Base-by-base conservation (phyloP, 2,888 invertebrate genomes). In the Caenorhabditis afra region DNA sequence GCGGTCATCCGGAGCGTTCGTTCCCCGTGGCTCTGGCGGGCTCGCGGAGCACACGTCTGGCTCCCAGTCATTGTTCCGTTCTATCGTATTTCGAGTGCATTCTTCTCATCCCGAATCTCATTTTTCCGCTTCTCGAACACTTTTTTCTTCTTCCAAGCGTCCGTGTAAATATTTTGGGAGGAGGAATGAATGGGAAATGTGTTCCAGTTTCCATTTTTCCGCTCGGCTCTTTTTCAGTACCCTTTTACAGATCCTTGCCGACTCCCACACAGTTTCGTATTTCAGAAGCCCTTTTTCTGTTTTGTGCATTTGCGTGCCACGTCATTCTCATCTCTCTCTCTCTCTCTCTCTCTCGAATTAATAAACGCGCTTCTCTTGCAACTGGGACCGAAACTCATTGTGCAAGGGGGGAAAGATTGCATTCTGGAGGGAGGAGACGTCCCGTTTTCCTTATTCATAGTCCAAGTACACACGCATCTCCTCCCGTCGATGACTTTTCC, bases 381-480 rank as follows among this genome's bases (percentile, higher is more conserved):
- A 53, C 53, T 47, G 23, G 35, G 61, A 45, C 39, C 50, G 47
- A 61, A 59, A 61, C 62, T 62, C 70, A 70, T 62, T 62, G 62
- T 70, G 61, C 35, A 41, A 35, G 59, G 44, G 39, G 45, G 53
- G 62, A 62, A 47, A 62, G 70, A 70, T 70, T 70, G 70, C 53
- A 55, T 55, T 45, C 55, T 52, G 23, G n/a, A 49, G 18, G 49
- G 49, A 50, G 68, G 52, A 62, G 61, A 53, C 53, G 45, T 23
- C 37, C 50, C 37, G 22, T 52, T 22, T 68, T 50, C 52, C 62
- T 70, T 70, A 70, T 70, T 70, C 70, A 70, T 70, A 62, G 70
- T 62, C 53, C 70, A 70, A 70, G 70, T 70, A 52, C 71, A 71
- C 59, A 50, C 50, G 39, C 57, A 39, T 59, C 52, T n/a, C n/a